Evolutionary conservation across 2,888 invertebrate species (phyloP), one percentile per base, ranked within the genome.

Genomic region (Ectropis crepuscularia): DNA sequence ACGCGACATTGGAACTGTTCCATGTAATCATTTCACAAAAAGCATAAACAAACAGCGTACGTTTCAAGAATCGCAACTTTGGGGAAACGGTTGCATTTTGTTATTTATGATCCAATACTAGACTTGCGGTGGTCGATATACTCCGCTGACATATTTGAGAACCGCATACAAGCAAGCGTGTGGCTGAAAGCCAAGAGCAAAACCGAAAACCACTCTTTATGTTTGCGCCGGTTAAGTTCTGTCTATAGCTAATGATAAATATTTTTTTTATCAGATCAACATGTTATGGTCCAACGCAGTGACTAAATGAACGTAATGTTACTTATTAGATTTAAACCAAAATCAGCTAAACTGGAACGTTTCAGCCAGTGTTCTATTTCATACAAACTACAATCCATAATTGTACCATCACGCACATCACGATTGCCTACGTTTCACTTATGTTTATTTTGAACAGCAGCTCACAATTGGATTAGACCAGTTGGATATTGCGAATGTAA

Each of bases 161-260:
- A 66, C 74, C 72, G 67, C 74, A 78, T 71, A 73, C 38, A 54
- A 59, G 61, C 65, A 54, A 59, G 61, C 67, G 58, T 68, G 75
- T 85, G 83, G 81, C 79, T 60, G 57, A 38, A 63, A 72, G 82
- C 84, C 83, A 85, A 85, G 75, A 75, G 45, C 55, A 53, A 60
- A 69, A 70, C 73, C 65, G 67, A 71, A 72, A 71, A 63, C 63
- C 62, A 72, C 70, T 66, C 65, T 77, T 76, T 75, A 76, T 81
- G 16, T 28, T 28, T 28, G 16, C 16, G 16, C 16, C 16, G 16
- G 16, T 4, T 12, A 11, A 45, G 48, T 48, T 11, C 60, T 77
- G 79, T 73, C 67, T 68, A 71, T 66, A 69, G 68, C 74, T 80
- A 28, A 28, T 28, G 16, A 28, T 2, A 28, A 28, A 28, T 28